Conservation (phyloP, 2,113 vertebrate genomes). For the Bambusicola thoracicus region DNA sequence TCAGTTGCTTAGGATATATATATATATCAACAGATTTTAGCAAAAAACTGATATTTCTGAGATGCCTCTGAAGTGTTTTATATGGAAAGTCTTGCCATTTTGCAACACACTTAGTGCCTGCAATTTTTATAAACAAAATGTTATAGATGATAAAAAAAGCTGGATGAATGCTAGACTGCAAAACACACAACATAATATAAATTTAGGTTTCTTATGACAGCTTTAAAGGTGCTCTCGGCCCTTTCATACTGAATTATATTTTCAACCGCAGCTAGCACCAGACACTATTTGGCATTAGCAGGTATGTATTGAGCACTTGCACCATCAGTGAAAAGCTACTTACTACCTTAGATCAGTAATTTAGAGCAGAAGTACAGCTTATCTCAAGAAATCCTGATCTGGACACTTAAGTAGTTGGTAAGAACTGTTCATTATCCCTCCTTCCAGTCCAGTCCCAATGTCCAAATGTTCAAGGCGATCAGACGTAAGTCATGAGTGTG, state of each 20-base stretch:
- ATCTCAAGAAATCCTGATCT: neutral
- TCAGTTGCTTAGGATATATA: neutral
- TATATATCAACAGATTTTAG: too few relatives aligned
- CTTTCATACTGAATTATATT: slow-evolving; percentile 27
- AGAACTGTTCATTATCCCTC: neutral
- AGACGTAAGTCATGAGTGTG: neutral
- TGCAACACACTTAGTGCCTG: neutral
- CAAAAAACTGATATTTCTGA: neutral
- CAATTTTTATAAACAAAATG: neutral
- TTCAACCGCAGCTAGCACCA: neutral
- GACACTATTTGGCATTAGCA: neutral
- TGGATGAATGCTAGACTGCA: neutral
- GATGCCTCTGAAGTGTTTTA: neutral
- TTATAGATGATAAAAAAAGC: neutral
- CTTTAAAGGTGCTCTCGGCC: neutral
- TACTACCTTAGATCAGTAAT: neutral
- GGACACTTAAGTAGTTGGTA: neutral
- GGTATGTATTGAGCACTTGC: neutral
- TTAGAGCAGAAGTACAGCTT: neutral
- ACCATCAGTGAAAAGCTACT: neutral
- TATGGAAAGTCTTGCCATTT: neutral
- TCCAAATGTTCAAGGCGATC: rapidly evolving
- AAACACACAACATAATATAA: neutral
- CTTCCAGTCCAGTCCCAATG: neutral
- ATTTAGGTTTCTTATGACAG: neutral